phyloP scores from a whole-genome alignment of 2,113 vertebrate genomes.

The Eublepharis macularius region DNA sequence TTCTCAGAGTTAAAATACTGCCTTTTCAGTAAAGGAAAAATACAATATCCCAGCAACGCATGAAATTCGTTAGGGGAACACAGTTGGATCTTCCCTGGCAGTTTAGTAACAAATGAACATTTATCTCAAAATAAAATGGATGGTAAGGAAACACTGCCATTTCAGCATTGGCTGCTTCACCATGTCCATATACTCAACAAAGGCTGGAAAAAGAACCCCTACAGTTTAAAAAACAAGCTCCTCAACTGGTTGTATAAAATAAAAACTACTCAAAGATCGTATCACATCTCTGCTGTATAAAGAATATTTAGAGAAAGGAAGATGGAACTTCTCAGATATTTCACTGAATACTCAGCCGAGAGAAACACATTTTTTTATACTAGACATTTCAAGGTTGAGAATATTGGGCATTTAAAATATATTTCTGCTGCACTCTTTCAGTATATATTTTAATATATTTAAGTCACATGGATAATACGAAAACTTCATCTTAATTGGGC shows the following conservation, averaged over 20 bases:
- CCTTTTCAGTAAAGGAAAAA: background rate
- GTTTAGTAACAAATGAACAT: background rate
- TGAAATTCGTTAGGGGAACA: background rate
- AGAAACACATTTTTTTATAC: background rate
- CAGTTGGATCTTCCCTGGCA: background rate
- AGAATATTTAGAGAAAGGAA: background rate
- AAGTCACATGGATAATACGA: background rate
- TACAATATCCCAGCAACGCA: background rate
- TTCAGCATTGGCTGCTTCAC: background rate
- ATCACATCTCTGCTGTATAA: background rate
- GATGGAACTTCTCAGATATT: background rate
- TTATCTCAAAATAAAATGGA: background rate
- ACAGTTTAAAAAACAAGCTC: background rate
- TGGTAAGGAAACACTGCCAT: background rate
- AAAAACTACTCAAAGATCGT: background rate
- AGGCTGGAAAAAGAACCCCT: background rate
- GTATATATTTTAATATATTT: background rate
- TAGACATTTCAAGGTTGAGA: background rate
- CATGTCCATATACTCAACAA: background rate
- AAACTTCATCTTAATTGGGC: background rate
- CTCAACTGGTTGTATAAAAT: background rate
- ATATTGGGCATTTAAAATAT: background rate
- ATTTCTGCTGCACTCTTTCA: background rate
- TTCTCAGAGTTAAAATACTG: background rate
- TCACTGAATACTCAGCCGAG: background rate